These are phyloP conservation scores for Odiellus spinosus DNA, from an alignment of 2,888 invertebrate species.

Conservation along the genomic window DNA sequence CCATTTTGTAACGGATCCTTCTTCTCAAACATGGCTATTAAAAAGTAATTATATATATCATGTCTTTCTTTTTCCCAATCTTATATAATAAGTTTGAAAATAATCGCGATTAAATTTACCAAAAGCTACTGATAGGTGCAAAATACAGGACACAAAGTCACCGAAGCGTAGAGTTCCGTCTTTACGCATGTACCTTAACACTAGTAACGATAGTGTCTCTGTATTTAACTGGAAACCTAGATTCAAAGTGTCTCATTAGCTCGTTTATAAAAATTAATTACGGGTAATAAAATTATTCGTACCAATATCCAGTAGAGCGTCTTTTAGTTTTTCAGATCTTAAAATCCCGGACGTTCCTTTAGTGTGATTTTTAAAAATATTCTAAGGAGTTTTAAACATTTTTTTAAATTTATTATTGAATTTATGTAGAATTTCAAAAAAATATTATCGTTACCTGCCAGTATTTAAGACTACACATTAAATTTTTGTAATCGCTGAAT, in stretches of 20 bases:
- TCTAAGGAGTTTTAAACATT: slow-evolving; percentile 23
- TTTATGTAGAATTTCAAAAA: slow-evolving; percentile 23
- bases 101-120: slow-evolving; percentile 40
- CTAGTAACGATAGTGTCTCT: slow-evolving; percentile 61
- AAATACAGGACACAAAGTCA: slow-evolving; percentile 75
- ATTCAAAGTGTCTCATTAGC: too few relatives aligned
- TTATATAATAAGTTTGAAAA: background rate
- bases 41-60: background rate
- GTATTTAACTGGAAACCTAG: slow-evolving; percentile 65
- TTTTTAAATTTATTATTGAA: background rate
- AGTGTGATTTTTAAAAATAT: slow-evolving; percentile 73
- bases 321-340: slow-evolving; percentile 64
- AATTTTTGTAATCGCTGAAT: slow-evolving; percentile 70
- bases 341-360: slow-evolving; percentile 79
- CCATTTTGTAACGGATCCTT: slow-evolving; percentile 66
- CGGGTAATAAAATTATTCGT: slow-evolving; percentile 20
- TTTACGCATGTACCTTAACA: slow-evolving; percentile 75
- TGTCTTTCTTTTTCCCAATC: background rate
- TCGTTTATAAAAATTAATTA: background rate
- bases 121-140: slow-evolving; percentile 74
- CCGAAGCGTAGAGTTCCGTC: slow-evolving; percentile 81
- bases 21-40: slow-evolving; percentile 39
- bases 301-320: slow-evolving; percentile 68
- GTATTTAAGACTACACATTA: slow-evolving; percentile 75
- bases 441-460: slow-evolving; percentile 68